phyloP scores from a whole-genome alignment of 2,113 vertebrate genomes.

The Rhegmatorhina hoffmannsi region DNA sequence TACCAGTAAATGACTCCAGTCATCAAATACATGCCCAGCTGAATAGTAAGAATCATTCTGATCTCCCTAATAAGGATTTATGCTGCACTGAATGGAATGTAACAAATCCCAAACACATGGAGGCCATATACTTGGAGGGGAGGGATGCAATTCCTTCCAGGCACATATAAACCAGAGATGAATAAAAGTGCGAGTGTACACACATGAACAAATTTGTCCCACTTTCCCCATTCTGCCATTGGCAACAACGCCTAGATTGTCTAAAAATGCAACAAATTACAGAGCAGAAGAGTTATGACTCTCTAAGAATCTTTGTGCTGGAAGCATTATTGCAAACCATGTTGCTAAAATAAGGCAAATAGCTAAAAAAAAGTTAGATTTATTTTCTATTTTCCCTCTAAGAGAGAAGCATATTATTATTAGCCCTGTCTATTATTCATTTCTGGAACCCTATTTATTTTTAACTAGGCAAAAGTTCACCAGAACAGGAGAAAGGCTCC shows the following conservation, averaged over 20 bases:
- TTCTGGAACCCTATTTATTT: background rate
- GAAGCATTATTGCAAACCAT: background rate
- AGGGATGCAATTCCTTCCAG: slow-evolving; percentile 2
- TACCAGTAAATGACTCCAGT: background rate
- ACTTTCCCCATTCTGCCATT: background rate
- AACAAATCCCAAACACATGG: slow-evolving; percentile 5
- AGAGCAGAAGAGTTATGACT: background rate
- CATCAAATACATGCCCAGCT: background rate
- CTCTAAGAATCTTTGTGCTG: background rate
- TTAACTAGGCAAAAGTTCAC: background rate
- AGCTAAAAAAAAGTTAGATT: background rate
- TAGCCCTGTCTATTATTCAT: background rate
- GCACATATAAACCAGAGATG: background rate
- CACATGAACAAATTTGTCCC: background rate
- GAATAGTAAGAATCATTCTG: background rate
- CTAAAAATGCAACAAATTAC: background rate
- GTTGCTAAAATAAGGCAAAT: background rate
- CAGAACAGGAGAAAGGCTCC: background rate
- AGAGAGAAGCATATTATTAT: background rate
- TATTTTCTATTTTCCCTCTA: background rate
- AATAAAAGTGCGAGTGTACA: background rate
- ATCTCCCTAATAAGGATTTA: background rate
- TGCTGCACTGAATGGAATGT: background rate
- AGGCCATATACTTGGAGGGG: background rate
- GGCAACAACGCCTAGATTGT: background rate